A percentile compares a stretch with the other conserved stretches of the same genome.
Evolutionary conservation across 1,140 invertebrate species (phyloP).

Genomic region (Sweltsa coloradensis): DNA sequence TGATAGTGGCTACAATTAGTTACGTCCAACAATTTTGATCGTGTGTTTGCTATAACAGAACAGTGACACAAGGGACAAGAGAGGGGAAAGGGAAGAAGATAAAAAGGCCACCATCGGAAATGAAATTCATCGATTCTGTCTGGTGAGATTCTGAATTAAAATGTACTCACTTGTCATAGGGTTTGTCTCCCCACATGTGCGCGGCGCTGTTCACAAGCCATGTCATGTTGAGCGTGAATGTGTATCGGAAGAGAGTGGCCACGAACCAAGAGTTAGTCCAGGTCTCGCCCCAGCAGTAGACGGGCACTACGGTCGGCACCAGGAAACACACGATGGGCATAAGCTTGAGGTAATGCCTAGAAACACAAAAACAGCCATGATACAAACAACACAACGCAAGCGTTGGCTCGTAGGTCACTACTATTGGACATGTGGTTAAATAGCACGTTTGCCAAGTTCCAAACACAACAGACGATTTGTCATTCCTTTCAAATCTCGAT

Average conservation of each 20-base stretch:
- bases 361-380: too few species aligned
- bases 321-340: constrained; percentile 78
- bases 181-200: constrained; percentile 81
- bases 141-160: constrained; percentile 4
- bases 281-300: constrained; percentile 73
- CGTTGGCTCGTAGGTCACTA: too few species aligned
- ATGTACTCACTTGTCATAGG: constrained; percentile 71
- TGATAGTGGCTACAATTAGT: too few species aligned
- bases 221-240: constrained; percentile 77
- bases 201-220: constrained; percentile 95
- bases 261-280: constrained; percentile 70
- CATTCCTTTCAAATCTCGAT: too few species aligned
- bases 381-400: too few species aligned
- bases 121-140: neutral
- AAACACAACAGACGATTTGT: too few species aligned
- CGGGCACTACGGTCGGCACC: constrained; percentile 71
- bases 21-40: too few species aligned
- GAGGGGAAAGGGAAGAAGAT: neutral
- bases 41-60: too few species aligned
- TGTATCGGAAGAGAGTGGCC: constrained; percentile 71
- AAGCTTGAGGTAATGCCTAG: constrained; percentile 68
- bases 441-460: too few species aligned
- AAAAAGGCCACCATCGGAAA: constrained; percentile 4
- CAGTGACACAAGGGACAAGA: neutral
- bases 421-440: too few species aligned